Evolutionary conservation across 2,888 invertebrate genomes (phyloP).

Genomic region (Perithous albicinctus): DNA sequence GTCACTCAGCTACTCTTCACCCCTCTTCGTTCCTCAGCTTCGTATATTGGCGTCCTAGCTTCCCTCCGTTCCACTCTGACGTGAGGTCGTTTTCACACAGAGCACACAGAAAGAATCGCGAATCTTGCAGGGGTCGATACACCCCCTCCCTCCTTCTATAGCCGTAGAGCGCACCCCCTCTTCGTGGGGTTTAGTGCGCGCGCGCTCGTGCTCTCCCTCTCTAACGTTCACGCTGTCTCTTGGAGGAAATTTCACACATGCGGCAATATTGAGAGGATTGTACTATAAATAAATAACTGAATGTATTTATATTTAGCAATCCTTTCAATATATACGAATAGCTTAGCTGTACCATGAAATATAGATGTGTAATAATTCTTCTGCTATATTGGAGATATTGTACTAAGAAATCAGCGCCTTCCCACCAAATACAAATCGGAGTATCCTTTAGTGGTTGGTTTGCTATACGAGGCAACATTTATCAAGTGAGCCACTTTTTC

Average conservation of each 20-base stretch:
- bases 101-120: constrained; percentile 77
- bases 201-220: constrained; percentile 61
- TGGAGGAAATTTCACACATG: background rate
- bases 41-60: constrained; percentile 50
- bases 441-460: too few species aligned
- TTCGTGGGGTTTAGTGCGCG: constrained; percentile 60
- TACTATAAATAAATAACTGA: background rate
- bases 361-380: too few species aligned
- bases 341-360: background rate
- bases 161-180: constrained; percentile 48
- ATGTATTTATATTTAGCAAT: too few species aligned
- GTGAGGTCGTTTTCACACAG: constrained; percentile 41
- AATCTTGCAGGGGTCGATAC: constrained; percentile 81
- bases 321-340: background rate
- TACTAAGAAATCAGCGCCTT: too few species aligned
- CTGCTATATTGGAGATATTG: too few species aligned
- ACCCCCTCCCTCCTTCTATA: constrained; percentile 71
- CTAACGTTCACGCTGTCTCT: background rate
- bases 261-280: constrained; percentile 5
- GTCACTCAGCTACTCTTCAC: constrained; percentile 49
- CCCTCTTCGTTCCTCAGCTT: constrained; percentile 38
- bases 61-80: constrained; percentile 36
- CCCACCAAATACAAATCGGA: too few species aligned
- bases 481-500: too few species aligned
- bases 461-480: too few species aligned